Base-by-base conservation (phyloP, 1,140 invertebrate species). In the Bilobella aurantiaca region DNA sequence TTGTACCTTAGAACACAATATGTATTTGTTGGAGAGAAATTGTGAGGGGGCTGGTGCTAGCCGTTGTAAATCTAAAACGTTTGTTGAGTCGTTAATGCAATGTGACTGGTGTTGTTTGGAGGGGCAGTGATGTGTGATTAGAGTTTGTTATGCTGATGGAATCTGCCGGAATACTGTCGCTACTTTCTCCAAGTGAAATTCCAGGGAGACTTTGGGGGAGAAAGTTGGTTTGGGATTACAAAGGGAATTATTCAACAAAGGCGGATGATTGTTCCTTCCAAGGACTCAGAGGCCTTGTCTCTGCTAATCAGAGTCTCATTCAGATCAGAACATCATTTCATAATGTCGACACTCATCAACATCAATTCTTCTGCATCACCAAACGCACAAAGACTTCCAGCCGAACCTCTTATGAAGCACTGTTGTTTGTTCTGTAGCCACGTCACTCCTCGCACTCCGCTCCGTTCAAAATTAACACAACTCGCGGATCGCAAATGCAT, bases 261-360 rank as follows among this genome's bases (percentile, higher is more conserved):
- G 25, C 8, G 23, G 49, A 8, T 53, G 49, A 53, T 53, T 53
- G 49, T 53, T 53, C 49, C 49, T 23, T n/a, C n/a, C n/a, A n/a
- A n/a, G n/a, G n/a, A n/a, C 49, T 53, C 49, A 16, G 23, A 16
- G 25, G 14, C 49, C 49, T 53, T 53, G 49, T 53, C 49, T 53
- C 14, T 53, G 49, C 14, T 53, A 53, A 53, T 53, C 49, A 53
- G 8, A 53, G 49, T 14, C 49, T 53, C 49, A 53, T 53, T 53
- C 49, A 53, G 49, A 53, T 53, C 49, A 53, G 49, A 53, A 53
- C 49, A 53, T 53, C 49, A 53, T 53, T 53, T 53, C 49, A 53
- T 53, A 53, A 53, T 53, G 49, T 53, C 49, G 14, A 12, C 25
- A 53, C 49, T 53, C 14, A 53, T 53, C 49, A 53, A 53, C 49